Conservation (phyloP, 2,113 vertebrate genomes). For the Epinephelus fuscoguttatus region DNA sequence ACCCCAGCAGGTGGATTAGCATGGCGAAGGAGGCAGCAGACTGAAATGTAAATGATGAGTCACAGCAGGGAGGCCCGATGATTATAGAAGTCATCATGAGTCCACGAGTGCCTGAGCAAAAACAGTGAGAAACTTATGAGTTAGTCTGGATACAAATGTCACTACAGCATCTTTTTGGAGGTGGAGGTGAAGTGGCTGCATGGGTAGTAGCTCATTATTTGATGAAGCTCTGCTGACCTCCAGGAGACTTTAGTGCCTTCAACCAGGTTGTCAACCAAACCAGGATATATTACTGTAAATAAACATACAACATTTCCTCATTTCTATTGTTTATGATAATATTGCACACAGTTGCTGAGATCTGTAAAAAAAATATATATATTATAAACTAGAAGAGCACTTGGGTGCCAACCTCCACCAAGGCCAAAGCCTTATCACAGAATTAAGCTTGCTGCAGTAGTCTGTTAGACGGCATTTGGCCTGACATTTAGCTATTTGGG, state of each 20-base stretch:
- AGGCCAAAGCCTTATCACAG: too few relatives aligned
- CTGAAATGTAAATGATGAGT: constrained; percentile 14
- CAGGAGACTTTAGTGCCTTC: neutral
- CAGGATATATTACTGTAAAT: neutral
- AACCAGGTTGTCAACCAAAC: neutral
- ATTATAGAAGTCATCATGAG: neutral
- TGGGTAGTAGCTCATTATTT: neutral
- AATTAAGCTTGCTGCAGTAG: too few relatives aligned
- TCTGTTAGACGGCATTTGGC: too few relatives aligned
- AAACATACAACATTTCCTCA: neutral
- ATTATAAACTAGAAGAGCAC: too few relatives aligned
- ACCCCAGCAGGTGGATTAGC: neutral
- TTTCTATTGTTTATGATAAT: too few relatives aligned
- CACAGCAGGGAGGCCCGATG: neutral
- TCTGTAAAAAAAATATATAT: neutral
- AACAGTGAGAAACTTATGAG: neutral
- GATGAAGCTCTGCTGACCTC: neutral
- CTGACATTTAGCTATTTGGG: too few relatives aligned
- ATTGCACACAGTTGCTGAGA: neutral
- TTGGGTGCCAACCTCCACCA: too few relatives aligned
- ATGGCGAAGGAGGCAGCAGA: neutral
- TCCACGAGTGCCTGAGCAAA: neutral
- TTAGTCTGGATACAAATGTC: neutral
- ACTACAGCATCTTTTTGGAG: neutral
- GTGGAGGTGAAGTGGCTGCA: neutral